Evolutionary conservation across 2,113 vertebrate species (phyloP).

Genomic region (Nyctereutes procyonoides): DNA sequence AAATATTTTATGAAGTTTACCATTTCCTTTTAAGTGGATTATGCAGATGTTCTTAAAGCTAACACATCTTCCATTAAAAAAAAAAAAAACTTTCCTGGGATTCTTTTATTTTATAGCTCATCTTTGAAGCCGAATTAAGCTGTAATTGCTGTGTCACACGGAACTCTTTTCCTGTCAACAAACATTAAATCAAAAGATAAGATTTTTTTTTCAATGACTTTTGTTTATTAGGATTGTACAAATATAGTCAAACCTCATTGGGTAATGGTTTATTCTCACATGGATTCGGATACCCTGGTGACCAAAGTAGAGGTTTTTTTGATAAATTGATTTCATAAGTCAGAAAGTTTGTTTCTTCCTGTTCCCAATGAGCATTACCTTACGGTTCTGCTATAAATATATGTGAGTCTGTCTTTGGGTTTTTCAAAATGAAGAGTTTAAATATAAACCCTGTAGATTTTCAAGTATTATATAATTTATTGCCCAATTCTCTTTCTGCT

Average conservation of each 20-base stretch:
- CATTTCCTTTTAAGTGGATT: conserved; percentile 73
- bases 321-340: conserved; percentile 5
- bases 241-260: not conserved
- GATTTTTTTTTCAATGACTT: conserved; percentile 23
- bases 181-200: conserved; percentile 61
- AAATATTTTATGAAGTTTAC: conserved; percentile 76
- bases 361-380: not conserved
- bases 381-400: not conserved
- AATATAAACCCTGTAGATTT: not conserved
- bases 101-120: conserved; percentile 63
- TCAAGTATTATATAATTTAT: not conserved
- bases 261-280: not conserved
- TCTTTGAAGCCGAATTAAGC: conserved; percentile 63
- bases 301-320: conserved; percentile 22
- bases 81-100: not conserved
- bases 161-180: not conserved
- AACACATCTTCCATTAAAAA: not conserved
- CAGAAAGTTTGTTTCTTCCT: conserved; percentile 18
- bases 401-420: not conserved
- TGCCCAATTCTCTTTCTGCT: not conserved
- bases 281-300: not conserved
- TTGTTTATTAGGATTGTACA: conserved; percentile 34
- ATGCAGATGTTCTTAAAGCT: conserved; percentile 55
- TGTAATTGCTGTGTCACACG: conserved; percentile 21
- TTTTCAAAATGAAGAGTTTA: conserved; percentile 54